Evolutionary conservation across 2,888 invertebrate species (phyloP), one percentile per base, ranked within the genome.

Genomic region (Agrotis exclamationis): DNA sequence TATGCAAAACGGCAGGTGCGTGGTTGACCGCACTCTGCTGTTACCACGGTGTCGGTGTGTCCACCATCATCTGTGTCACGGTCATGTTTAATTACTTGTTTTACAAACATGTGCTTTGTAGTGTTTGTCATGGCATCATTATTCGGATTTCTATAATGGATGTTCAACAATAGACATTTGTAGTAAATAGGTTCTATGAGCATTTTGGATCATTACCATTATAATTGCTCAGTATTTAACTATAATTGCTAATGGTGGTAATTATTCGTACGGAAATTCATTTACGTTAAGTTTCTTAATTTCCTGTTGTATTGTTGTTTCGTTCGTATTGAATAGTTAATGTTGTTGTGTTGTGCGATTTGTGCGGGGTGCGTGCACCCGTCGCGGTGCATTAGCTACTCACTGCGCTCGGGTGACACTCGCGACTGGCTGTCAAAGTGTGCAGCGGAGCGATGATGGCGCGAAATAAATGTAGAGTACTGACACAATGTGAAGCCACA

Each of bases 1-100:
- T 45, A 45, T 3, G 33, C 56, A 18, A 62, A 48, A 53, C 44
- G 56, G n/a, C 63, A 62, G 60, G 63, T 81, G 78, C 53, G 70
- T 20, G n/a, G 60, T 58, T 56, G 76, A 60, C 9, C 62, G 22
- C 7, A 24, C n/a, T 18, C 45, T 20, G 48, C 28, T n/a, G 48
- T 18, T 3, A n/a, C 54, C 33, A 33, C 16, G 28, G 2, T 24
- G 14, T 47, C 16, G 28, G 2, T 24, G 14, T 47, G 53, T 22
- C 56, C 63, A 39, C 53, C 65, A 63, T 54, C 72, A 76, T 84
- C 63, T 58, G 58, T 65, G 81, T 60, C 82, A 82, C 47, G 84
- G 81, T 48, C 64, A 66, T 67, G 79, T 84, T 70, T 73, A 62
- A 69, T 68, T 39, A 57, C 56, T 70, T 53, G 51, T 63, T 62